Conservation (phyloP, 1,140 invertebrate species). For the Zaprionus africanus region DNA sequence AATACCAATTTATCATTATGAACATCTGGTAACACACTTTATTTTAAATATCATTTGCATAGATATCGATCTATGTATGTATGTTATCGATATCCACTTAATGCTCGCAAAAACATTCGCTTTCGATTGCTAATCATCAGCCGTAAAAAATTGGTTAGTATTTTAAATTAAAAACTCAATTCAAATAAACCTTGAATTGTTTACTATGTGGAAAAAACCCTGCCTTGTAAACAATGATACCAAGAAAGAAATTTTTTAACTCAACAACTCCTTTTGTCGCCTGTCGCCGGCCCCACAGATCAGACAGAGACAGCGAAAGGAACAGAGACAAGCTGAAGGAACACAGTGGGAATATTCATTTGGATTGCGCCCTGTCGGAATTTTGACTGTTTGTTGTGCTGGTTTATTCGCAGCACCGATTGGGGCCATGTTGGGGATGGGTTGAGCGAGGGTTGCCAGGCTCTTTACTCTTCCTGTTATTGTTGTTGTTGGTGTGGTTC, state of each 20-base stretch:
- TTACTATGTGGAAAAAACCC: too few species aligned
- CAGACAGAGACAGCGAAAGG: conserved; percentile 14
- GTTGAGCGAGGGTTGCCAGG: conserved; percentile 22
- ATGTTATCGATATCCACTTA: too few species aligned
- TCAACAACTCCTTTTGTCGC: conserved; percentile 9
- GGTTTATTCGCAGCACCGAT: conserved; percentile 29
- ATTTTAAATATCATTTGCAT: too few species aligned
- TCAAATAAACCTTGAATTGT: too few species aligned
- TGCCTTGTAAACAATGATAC: too few species aligned
- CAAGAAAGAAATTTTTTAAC: too few species aligned
- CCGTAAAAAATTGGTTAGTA: too few species aligned
- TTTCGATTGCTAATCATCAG: too few species aligned
- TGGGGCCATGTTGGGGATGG: conserved; percentile 33
- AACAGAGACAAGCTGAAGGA: conserved; percentile 6
- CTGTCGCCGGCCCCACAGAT: background rate
- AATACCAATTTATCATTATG: background rate
- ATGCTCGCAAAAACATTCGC: too few species aligned
- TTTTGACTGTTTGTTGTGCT: conserved; percentile 55
- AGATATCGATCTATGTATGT: too few species aligned
- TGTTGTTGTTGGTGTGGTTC: conserved; percentile 1
- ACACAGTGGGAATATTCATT: conserved; percentile 23
- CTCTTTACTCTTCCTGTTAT: conserved; percentile 5
- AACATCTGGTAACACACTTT: too few species aligned
- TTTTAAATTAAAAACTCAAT: too few species aligned
- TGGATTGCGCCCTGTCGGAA: conserved; percentile 61